Conservation (phyloP, 2,888 invertebrate genomes). For the Drosophila meridionalis region DNA sequence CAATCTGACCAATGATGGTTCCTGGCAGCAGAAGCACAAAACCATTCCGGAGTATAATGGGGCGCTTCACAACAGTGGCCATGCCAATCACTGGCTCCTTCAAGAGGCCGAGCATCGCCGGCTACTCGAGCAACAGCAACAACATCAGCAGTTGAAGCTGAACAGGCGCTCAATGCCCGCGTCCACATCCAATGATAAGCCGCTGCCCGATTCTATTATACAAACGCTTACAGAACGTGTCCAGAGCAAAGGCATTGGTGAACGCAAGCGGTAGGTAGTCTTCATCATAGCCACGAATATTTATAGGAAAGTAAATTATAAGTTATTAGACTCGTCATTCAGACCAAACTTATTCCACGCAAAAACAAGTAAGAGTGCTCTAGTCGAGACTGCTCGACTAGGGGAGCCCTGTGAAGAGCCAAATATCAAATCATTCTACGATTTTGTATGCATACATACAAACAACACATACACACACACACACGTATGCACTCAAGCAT, state of each 20-base stretch:
- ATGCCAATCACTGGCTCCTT: constrained; percentile 95
- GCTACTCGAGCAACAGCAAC: constrained; percentile 84
- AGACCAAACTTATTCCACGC: too few species aligned
- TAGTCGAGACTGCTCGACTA: too few species aligned
- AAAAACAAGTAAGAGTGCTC: too few species aligned
- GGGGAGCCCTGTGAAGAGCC: too few species aligned
- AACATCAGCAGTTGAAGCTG: constrained; percentile 53
- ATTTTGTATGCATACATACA: too few species aligned
- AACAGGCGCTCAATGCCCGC: constrained; percentile 62
- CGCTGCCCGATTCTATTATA: constrained; percentile 89
- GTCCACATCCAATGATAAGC: constrained; percentile 86
- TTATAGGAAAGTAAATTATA: neutral
- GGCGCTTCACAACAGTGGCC: constrained; percentile 85
- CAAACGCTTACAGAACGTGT: constrained; percentile 90
- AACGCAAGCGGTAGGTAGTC: constrained; percentile 85
- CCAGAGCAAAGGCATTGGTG: constrained; percentile 87
- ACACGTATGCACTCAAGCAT: too few species aligned
- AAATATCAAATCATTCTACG: too few species aligned
- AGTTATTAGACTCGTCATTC: too few species aligned
- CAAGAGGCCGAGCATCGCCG: constrained; percentile 96
- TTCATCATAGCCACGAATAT: neutral
- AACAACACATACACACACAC: too few species aligned
- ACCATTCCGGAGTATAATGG: constrained; percentile 86
- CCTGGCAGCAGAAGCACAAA: constrained; percentile 87
- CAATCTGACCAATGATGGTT: constrained; percentile 75